Conservation (phyloP, 2,888 invertebrate species). For the Phengaris arion region DNA sequence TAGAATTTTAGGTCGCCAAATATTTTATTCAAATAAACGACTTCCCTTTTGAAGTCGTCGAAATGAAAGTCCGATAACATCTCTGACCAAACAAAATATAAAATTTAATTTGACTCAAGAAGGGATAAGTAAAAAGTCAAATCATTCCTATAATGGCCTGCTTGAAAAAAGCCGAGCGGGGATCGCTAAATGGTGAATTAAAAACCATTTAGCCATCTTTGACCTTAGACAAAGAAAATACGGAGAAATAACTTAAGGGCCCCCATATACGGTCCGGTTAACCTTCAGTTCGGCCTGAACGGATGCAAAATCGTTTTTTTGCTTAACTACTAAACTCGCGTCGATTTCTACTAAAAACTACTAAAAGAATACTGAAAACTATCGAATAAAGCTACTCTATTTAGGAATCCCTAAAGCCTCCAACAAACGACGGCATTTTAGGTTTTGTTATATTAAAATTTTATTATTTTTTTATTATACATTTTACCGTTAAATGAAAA, state of each 20-base stretch:
- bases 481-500: too few relatives aligned
- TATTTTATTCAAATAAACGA: background rate
- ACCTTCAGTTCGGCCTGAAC: too few relatives aligned
- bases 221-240: background rate
- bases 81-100: background rate
- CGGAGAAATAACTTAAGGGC: background rate
- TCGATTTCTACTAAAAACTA: too few relatives aligned
- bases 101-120: slow-evolving; percentile 3
- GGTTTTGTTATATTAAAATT: too few relatives aligned
- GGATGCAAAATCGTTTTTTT: too few relatives aligned
- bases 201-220: background rate
- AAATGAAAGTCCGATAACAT: slow-evolving; percentile 15
- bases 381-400: too few relatives aligned
- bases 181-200: background rate
- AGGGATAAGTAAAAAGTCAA: slow-evolving; percentile 5
- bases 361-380: too few relatives aligned
- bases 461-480: too few relatives aligned
- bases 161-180: background rate
- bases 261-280: too few relatives aligned
- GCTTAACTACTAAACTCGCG: too few relatives aligned
- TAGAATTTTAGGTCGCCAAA: background rate
- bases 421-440: too few relatives aligned
- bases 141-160: background rate
- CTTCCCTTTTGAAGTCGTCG: background rate
- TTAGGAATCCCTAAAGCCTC: too few relatives aligned